phyloP scores from a whole-genome alignment of 2,888 invertebrate genomes.

The Mythimna loreyi region DNA sequence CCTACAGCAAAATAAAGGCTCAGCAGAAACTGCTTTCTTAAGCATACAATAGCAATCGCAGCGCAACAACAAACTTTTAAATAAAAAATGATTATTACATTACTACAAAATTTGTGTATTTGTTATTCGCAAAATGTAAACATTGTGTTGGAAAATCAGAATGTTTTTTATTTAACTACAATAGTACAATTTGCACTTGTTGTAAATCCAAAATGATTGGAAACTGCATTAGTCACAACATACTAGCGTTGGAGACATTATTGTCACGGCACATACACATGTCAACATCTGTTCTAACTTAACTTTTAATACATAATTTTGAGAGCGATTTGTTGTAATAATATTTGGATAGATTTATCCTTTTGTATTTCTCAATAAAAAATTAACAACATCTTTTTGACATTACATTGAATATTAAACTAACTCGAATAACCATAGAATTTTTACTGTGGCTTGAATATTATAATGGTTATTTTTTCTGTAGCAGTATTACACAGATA shows the following conservation, averaged over 20 bases:
- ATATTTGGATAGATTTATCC: no score
- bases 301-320: neutral
- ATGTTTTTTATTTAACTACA: neutral
- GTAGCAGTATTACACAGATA: neutral
- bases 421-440: no score
- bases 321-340: neutral
- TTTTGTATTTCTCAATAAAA: no score
- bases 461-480: neutral
- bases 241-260: neutral
- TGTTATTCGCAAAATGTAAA: neutral
- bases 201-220: neutral
- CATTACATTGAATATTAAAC: no score
- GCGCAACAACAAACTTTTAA: neutral
- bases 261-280: neutral
- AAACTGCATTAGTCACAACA: neutral
- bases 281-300: no score
- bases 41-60: constrained; percentile 2
- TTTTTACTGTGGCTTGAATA: neutral
- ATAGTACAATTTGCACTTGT: neutral
- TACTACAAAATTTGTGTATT: neutral
- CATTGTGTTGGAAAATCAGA: no score
- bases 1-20: constrained; percentile 9
- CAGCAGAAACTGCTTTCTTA: constrained; percentile 3
- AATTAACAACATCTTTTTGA: no score
- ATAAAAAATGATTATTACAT: neutral